Conservation (phyloP, 2,113 vertebrate species). For the Heptranchias perlo region DNA sequence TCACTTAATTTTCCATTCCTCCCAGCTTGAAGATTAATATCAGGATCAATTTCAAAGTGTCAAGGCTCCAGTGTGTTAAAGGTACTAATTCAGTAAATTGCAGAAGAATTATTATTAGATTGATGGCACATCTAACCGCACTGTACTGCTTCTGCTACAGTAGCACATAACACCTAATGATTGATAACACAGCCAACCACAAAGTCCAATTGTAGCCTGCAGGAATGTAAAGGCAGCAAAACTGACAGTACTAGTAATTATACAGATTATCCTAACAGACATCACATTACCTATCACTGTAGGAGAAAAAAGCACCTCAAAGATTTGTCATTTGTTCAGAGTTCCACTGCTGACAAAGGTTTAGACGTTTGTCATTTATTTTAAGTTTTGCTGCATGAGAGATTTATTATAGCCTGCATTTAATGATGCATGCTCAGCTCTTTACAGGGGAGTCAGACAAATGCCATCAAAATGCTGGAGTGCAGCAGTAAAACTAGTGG, state of each 20-base stretch:
- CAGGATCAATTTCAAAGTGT: conserved; percentile 33
- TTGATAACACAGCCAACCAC: conserved; percentile 31
- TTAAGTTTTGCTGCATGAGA: conserved; percentile 59
- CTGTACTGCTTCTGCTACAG: conserved; percentile 26
- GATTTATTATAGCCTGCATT: conserved; percentile 64
- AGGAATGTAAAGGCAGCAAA: conserved; percentile 30
- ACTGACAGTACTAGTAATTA: conserved; percentile 38
- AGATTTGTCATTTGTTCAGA: conserved; percentile 42
- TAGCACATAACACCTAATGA: conserved; percentile 33
- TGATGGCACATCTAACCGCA: conserved; percentile 26
- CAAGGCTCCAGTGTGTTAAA: conserved; percentile 33
- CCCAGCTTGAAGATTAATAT: conserved; percentile 23
- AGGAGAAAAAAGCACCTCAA: conserved; percentile 31
- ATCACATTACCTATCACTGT: conserved; percentile 30
- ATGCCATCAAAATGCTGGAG: conserved; percentile 61
- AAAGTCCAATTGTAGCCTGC: conserved; percentile 17
- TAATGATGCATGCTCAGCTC: conserved; percentile 67
- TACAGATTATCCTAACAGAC: conserved; percentile 25
- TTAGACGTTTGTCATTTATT: conserved; percentile 55
- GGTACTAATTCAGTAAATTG: conserved; percentile 36
- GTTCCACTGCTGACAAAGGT: conserved; percentile 53
- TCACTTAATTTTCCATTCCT: neutral
- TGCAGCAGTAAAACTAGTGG: conserved; percentile 67
- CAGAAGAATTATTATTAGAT: conserved; percentile 35
- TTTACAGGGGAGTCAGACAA: conserved; percentile 66